Base-by-base conservation (phyloP, 2,113 vertebrate genomes). In the Plotosus lineatus region DNA sequence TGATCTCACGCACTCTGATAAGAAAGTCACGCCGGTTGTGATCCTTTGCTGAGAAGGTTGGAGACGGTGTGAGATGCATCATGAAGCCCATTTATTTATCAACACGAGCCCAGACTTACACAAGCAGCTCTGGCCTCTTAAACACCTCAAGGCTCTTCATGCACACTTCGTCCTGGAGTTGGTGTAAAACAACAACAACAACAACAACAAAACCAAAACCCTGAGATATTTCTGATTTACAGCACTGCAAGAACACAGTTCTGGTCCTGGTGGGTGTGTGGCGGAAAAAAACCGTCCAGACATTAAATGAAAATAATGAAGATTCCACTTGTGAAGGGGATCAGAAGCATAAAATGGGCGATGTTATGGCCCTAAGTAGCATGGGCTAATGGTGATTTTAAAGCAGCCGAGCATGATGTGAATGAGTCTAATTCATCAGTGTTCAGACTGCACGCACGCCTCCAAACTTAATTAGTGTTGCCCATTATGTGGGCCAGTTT, bases 321-420 rank as follows among this genome's bases (percentile, higher is more conserved):
- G 95, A 95, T 94, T 94, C 94, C 92, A 92, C 94, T 87, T 94
- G 93, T 90, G 93, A 92, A 93, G 90, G 94, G 89, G 90, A 94
- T 95, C 95, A 96, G 94, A 95, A 96, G 96, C 97, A 99, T 95
- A 98, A 97, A 97, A 98, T 97, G 92, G 94, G 94, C 96, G 95
- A 98, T 98, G 96, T 97, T 99, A 94, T 97, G 96, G 94, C 94
- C 92, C 89, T 97, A 96, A 97, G 95, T 95, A 95, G 95, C 96
- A 94, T 96, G 92, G 92, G 93, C 95, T 97, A 95, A 97, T 97
- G 96, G 95, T 93, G 94, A 98, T 97, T 97, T 96, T 95, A 95
- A 96, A 95, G 95, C 96, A 96, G 92, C 93, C 93, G 95, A 97
- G 94, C 97, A 96, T 97, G 96, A 93, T 94, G 91, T 93, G 95